Evolutionary conservation across 2,113 vertebrate genomes (phyloP).

Genomic region (Brachirus orientalis): DNA sequence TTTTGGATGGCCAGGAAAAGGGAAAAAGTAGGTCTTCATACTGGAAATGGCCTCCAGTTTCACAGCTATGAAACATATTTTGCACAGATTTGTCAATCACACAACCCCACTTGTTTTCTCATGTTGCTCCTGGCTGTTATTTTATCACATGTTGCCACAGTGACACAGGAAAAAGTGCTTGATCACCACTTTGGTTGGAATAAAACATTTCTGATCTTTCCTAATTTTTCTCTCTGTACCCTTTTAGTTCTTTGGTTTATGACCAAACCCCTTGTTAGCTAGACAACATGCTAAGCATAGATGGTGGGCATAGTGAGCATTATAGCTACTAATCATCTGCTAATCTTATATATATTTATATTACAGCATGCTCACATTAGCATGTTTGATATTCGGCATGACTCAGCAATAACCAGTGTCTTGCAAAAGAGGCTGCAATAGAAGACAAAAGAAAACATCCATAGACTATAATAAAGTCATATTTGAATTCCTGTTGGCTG

Average conservation of each 20-base stretch:
- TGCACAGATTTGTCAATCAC: neutral
- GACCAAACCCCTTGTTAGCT: too few relatives aligned
- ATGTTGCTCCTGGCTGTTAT: conserved; percentile 23
- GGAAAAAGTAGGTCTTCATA: too few relatives aligned
- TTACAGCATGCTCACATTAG: neutral
- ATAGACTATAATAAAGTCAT: neutral
- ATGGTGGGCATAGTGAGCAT: neutral
- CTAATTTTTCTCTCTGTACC: too few relatives aligned
- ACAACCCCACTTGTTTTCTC: neutral
- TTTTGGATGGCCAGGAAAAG: neutral
- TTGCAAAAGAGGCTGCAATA: neutral
- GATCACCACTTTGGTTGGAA: neutral
- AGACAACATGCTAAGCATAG: neutral
- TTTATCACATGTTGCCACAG: conserved; percentile 3
- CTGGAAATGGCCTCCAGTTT: neutral
- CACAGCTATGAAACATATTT: conserved; percentile 24
- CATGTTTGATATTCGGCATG: neutral
- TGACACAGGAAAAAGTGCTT: neutral
- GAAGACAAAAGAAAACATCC: conserved; percentile 18
- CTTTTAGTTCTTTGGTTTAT: too few relatives aligned
- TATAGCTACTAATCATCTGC: neutral
- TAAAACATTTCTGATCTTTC: neutral
- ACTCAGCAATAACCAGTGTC: neutral
- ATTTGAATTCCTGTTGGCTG: conserved; percentile 31
- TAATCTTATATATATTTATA: too few relatives aligned